Conservation (phyloP, 2,797 vertebrate species). For the Echeneis naucrates region DNA sequence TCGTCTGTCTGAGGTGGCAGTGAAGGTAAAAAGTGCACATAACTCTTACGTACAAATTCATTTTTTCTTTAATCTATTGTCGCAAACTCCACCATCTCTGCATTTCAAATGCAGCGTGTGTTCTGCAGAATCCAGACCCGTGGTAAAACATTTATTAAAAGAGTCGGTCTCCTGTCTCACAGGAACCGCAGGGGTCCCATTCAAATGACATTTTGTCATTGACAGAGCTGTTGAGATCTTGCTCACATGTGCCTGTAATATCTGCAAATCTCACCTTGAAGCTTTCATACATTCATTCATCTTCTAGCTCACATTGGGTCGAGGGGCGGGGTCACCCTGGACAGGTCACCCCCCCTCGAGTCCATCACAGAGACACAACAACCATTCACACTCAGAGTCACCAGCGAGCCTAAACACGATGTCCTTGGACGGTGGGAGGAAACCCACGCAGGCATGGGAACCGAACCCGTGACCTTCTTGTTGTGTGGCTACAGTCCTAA, state of each 20-base stretch:
- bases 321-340: no score
- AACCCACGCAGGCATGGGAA: no score
- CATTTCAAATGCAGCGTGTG: constrained; percentile 1
- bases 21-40: not conserved
- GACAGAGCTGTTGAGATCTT: constrained; percentile 27
- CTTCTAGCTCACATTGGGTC: no score
- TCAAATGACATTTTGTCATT: constrained; percentile 34
- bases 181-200: constrained; percentile 51
- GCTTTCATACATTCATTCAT: no score
- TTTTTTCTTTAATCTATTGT: not conserved
- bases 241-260: constrained; percentile 13
- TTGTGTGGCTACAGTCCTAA: no score
- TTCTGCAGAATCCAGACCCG: constrained; percentile 18
- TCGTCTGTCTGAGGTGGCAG: not conserved
- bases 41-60: not conserved
- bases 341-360: no score
- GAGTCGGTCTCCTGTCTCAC: constrained; percentile 4
- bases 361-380: no score
- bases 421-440: no score
- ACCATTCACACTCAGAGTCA: no score
- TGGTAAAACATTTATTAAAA: not conserved
- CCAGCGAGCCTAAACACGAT: no score
- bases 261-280: constrained; percentile 33
- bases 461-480: no score
- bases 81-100: not conserved